Evolutionary conservation across 2,888 invertebrate genomes (phyloP).

Genomic region (Drosophila lacicola): DNA sequence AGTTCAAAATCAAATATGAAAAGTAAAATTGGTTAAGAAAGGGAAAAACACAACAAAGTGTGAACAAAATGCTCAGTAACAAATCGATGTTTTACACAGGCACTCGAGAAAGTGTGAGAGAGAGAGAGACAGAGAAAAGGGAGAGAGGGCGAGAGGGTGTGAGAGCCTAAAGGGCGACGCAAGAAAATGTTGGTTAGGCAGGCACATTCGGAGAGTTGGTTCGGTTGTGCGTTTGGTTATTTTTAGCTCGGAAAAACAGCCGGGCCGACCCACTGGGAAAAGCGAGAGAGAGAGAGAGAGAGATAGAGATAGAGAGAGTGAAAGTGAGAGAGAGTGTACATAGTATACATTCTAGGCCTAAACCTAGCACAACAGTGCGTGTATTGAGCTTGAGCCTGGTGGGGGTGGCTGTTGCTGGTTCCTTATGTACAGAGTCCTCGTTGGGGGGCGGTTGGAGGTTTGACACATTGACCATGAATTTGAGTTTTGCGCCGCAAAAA

Average conservation of each 20-base stretch:
- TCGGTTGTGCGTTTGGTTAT: conserved; percentile 40
- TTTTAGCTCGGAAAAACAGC: conserved; percentile 56
- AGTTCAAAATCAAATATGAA: conserved; percentile 13
- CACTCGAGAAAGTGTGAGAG: background rate
- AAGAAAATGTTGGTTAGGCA: conserved; percentile 42
- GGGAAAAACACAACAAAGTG: conserved; percentile 10
- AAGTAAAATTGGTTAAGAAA: conserved; percentile 5
- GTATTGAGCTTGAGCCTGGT: conserved; percentile 50
- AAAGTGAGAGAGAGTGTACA: conserved; percentile 4
- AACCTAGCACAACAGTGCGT: conserved; percentile 72
- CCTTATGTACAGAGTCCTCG: conserved; percentile 19
- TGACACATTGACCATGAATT: conserved; percentile 80
- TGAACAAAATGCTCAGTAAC: conserved; percentile 19
- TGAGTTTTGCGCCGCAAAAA: conserved; percentile 27
- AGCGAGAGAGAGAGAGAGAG: conserved; percentile 1
- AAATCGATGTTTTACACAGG: conserved; percentile 31
- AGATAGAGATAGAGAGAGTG: conserved; percentile 1
- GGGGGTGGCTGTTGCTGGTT: conserved; percentile 18
- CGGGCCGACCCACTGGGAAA: conserved; percentile 14
- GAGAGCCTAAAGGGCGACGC: conserved; percentile 26
- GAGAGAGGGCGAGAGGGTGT: conserved; percentile 5
- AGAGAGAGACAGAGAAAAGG: background rate
- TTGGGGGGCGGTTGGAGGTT: conserved; percentile 46
- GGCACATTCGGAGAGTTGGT: conserved; percentile 14
- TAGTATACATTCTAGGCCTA: conserved; percentile 16